Base-by-base conservation (phyloP, 2,113 vertebrate genomes). In the Anolis sagrei region DNA sequence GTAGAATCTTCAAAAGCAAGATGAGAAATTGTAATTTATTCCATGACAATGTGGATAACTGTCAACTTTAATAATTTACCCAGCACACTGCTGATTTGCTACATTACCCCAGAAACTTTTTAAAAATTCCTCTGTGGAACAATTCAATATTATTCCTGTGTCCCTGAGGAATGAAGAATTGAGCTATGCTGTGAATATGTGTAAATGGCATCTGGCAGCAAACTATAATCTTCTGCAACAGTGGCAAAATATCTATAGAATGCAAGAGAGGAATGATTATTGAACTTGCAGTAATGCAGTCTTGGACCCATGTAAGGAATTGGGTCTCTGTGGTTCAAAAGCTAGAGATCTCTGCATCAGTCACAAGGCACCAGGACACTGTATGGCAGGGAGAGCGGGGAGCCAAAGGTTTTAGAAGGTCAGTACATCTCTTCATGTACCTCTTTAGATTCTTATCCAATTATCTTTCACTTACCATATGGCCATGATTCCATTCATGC, bases 171-270 rank as follows among this genome's bases (percentile, higher is more conserved):
- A 81, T 54, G 10, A 73, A 5, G 64, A 44, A 82, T 29, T 70
- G 79, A 82, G 34, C 29, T 83, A 44, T 39, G 0, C 69, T 39
- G 34, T 49, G 79, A 89, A 82, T 72, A 85, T 87, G 81, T 25
- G 0, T 69, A 25, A 83, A 29, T 64, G 48, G 73, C 49, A 44
- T 69, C 54, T 81, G 73, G 49, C 32, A 69, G 51, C 27, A 76
- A 68, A 16, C 13, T 29, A 44, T 32, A 54, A n/a, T 32, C 29
- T 36, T 48, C 19, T 14, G 18, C 44, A 61, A 70, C 74, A 44
- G 7, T 58, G 83, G 74, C 86, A 88, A 85, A 39, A 86, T 86
- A 89, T 75, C 29, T 88, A 89, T 88, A 64, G 90, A 88, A 76
- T 58, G 83, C 72, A 70, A 76, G 73, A 89, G 76, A 32, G 73